Percentiles rank a stretch among this genome's conserved stretches.
Evolutionary conservation across 2,888 invertebrate genomes (phyloP).

Genomic region (Aporophyla lueneburgensis): DNA sequence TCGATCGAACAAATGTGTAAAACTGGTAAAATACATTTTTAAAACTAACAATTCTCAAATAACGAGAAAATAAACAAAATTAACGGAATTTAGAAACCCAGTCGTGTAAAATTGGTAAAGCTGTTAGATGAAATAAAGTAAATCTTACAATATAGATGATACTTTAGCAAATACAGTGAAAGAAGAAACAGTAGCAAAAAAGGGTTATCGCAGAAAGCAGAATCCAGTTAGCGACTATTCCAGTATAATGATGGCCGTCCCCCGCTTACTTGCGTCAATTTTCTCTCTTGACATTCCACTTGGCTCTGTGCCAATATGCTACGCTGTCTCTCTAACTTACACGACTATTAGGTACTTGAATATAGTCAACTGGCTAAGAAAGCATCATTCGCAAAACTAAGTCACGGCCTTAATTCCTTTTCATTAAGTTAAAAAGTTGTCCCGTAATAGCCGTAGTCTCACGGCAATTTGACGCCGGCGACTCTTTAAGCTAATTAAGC

Average conservation of each 20-base stretch:
- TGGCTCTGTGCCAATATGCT: conserved; percentile 60
- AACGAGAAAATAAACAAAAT: background rate
- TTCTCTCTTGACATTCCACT: conserved; percentile 63
- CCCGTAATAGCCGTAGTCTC: conserved; percentile 36
- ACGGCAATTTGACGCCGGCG: conserved; percentile 45
- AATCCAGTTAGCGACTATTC: conserved; percentile 53
- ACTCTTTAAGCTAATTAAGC: conserved; percentile 54
- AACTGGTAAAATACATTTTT: background rate
- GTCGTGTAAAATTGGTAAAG: background rate
- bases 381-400: conserved; percentile 37
- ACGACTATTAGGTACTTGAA: conserved; percentile 52
- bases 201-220: conserved; percentile 41
- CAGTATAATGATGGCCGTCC: conserved; percentile 56
- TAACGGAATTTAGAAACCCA: background rate
- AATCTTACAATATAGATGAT: background rate
- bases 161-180: background rate
- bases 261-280: conserved; percentile 62
- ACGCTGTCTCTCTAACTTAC: conserved; percentile 51
- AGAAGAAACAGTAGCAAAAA: conserved; percentile 34
- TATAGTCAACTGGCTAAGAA: conserved; percentile 40
- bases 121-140: conserved; percentile 3
- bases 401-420: conserved; percentile 19
- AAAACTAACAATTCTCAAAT: background rate
- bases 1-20: conserved; percentile 13
- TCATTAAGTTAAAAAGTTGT: conserved; percentile 50